These are phyloP conservation scores for Cydia pomonella DNA, from an alignment of 1,140 invertebrate species.

Conservation along the genomic window DNA sequence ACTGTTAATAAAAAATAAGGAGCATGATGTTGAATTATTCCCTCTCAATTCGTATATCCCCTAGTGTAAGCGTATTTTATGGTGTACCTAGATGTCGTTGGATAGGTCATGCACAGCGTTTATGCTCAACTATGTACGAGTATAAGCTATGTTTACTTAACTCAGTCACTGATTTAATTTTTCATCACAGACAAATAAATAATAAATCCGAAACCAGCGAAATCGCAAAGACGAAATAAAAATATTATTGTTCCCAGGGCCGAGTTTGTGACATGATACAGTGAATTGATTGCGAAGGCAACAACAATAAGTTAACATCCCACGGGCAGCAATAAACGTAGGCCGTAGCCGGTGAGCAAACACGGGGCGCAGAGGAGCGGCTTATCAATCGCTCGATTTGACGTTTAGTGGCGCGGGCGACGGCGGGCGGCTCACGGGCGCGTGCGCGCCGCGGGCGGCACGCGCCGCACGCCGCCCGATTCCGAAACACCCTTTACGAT, in stretches of 20 bases:
- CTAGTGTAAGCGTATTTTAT: no score
- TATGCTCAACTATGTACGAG: no score
- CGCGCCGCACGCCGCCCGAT: constrained; percentile 37
- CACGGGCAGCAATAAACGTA: constrained; percentile 58
- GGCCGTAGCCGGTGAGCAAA: constrained; percentile 51
- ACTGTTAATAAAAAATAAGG: no score
- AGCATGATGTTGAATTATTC: no score
- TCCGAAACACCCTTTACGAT: constrained; percentile 16
- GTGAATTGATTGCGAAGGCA: constrained; percentile 54
- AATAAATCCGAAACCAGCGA: background rate
- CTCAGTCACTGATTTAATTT: background rate
- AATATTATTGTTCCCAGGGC: constrained; percentile 62
- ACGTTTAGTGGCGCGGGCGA: constrained; percentile 61
- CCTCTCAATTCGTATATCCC: no score
- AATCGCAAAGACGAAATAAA: constrained; percentile 35
- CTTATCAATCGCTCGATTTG: constrained; percentile 64
- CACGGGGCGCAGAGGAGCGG: constrained; percentile 49
- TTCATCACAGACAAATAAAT: background rate
- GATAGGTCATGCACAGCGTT: no score
- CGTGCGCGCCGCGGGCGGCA: constrained; percentile 51
- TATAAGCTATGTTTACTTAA: no score
- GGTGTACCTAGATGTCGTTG: no score
- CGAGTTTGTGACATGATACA: constrained; percentile 45
- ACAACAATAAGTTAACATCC: constrained; percentile 57
- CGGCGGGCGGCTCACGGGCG: constrained; percentile 55